A percentile compares a stretch with the other conserved stretches of the same genome.
Conservation (phyloP, 2,797 vertebrate genomes). For the Enteromius unitaeniatus region DNA sequence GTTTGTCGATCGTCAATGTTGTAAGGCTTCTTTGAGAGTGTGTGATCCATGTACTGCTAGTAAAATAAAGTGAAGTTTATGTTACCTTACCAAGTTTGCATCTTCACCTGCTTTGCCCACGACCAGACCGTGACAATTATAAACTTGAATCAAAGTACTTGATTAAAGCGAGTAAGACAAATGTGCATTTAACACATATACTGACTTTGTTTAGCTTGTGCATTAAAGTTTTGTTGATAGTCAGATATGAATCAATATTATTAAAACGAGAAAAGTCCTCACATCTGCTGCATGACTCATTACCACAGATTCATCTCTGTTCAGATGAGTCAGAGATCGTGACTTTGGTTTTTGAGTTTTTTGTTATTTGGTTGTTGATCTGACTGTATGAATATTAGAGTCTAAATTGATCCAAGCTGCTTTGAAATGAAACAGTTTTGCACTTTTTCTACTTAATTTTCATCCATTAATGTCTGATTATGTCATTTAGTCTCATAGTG, state of each 20-base stretch:
- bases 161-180: background rate
- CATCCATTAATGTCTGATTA: conserved; percentile 11
- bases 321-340: conserved; percentile 27
- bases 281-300: conserved; percentile 32
- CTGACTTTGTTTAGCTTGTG: background rate
- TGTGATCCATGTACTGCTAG: too few relatives aligned
- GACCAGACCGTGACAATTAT: too few relatives aligned
- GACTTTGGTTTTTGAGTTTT: background rate
- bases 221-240: conserved; percentile 25
- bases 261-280: conserved; percentile 21
- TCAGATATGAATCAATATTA: conserved; percentile 20
- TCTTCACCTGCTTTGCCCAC: too few relatives aligned
- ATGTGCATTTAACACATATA: background rate
- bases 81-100: too few relatives aligned
- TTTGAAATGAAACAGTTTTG: conserved; percentile 8
- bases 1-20: too few relatives aligned
- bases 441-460: background rate
- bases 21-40: too few relatives aligned
- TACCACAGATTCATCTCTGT: background rate
- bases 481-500: background rate
- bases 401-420: conserved; percentile 8
- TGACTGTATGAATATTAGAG: conserved; percentile 30
- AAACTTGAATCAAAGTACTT: background rate
- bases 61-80: too few relatives aligned
- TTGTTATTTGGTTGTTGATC: background rate